Base-by-base conservation (phyloP, 2,797 vertebrate species). In the Choloepus didactylus region DNA sequence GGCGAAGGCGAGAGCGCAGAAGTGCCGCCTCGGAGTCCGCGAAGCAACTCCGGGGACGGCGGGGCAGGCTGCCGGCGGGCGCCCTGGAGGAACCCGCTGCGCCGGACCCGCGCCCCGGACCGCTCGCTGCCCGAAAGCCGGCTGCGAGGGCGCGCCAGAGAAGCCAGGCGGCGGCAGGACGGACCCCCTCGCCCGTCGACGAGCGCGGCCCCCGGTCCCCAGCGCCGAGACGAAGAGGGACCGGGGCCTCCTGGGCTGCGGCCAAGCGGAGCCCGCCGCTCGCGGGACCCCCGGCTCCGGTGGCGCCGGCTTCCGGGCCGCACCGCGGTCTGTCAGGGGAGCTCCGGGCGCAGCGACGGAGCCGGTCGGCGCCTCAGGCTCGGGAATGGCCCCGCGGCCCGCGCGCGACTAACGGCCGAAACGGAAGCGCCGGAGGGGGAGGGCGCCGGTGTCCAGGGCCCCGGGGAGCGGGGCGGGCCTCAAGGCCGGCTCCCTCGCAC, bases 301-400 rank as follows among this genome's bases (percentile, higher is more conserved):
- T 23, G 54, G 25, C 87, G 51, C 87, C 49, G 92, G 35, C 59
- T 89, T 95, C 96, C 97, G 96, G 97, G 97, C 97, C 96, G 91
- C 96, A 75, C 77, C 76, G 62, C 92, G 64, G 77, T 95, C 96
- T 90, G 94, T 94, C 95, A 66, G 91, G 67, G 72, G 12, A 92
- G 93, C 85, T 49, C 41, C 18, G 23, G 60, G 44, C n/a, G 38
- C 41, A 41, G 29, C n/a, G 38, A 77, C 87, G 14, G 70, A n/a
- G 87, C 73, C 62, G n/a, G 76, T 46, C 8, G 41, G 91, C 29
- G 83, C 77, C 73, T 19, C 41, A 44, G 92, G 87, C 90, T 90
- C 83, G 9, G 75, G 38, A 77, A 64, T 16, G 73, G 95, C 94
- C 81, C 82, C 81, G 76, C 91, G 89, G 85, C 93, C 94, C 89